Evolutionary conservation across 2,113 vertebrate genomes (phyloP).

Genomic region (Siphamia tubifer): DNA sequence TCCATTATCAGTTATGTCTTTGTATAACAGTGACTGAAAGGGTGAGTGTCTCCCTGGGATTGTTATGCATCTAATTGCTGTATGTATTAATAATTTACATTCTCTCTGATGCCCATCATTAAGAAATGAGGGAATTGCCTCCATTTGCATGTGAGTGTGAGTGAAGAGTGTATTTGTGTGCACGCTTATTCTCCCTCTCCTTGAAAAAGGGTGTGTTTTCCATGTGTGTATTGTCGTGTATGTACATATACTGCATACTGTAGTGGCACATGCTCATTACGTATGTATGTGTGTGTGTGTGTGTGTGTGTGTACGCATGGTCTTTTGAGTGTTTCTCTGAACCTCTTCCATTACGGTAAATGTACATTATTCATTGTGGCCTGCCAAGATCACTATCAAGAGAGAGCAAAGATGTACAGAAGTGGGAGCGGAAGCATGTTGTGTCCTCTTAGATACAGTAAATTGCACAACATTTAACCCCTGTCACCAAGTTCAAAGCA

Average conservation of each 20-base stretch:
- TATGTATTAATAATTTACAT: constrained; percentile 71
- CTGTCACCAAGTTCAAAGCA: background rate
- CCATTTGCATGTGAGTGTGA: constrained; percentile 1
- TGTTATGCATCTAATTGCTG: constrained; percentile 69
- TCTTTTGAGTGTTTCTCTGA: background rate
- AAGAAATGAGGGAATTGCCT: constrained; percentile 58
- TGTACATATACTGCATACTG: background rate
- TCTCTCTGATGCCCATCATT: constrained; percentile 64
- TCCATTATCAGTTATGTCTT: constrained; percentile 1
- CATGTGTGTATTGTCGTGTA: background rate
- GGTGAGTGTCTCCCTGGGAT: constrained; percentile 39
- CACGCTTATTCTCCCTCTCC: background rate
- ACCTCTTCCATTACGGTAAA: constrained; percentile 58
- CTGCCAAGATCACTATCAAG: constrained; percentile 64
- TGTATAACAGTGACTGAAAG: background rate
- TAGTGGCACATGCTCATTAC: background rate
- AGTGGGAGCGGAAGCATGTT: constrained; percentile 25
- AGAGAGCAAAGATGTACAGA: constrained; percentile 30
- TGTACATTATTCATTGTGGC: constrained; percentile 65
- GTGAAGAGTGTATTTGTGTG: background rate
- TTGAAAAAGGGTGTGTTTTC: background rate
- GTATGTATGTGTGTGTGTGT: background rate
- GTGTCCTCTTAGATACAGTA: constrained; percentile 1
- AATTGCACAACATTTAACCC: constrained; percentile 16
- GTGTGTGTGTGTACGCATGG: constrained; percentile 2